Percentiles rank a stretch among this genome's conserved stretches.
These are phyloP conservation scores for Clostera curtula DNA, from an alignment of 2,888 invertebrate genomes.

Conservation along the genomic window DNA sequence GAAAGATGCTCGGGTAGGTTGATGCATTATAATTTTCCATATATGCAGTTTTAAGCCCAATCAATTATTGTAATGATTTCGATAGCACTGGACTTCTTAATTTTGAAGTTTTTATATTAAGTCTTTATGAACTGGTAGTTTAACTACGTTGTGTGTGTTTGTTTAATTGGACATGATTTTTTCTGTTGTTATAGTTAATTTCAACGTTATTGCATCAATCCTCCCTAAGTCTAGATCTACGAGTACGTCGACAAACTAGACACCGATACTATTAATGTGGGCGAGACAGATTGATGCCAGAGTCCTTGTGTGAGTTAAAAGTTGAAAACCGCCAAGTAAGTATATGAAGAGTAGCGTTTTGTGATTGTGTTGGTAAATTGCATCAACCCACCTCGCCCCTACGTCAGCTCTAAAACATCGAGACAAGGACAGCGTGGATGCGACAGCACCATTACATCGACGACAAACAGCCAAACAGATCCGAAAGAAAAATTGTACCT, in stretches of 20 bases:
- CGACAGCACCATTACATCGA: conserved; percentile 56
- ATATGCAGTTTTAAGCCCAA: too few relatives aligned
- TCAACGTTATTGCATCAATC: conserved; percentile 35
- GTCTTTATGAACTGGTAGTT: too few relatives aligned
- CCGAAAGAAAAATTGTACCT: conserved; percentile 64
- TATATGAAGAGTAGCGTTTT: background rate
- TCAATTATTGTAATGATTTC: too few relatives aligned
- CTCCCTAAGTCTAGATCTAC: conserved; percentile 41
- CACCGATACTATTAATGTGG: conserved; percentile 28
- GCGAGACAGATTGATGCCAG: conserved; percentile 53
- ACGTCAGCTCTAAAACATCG: conserved; percentile 35
- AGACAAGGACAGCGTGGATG: conserved; percentile 60
- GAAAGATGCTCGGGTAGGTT: conserved; percentile 42
- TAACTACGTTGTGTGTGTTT: too few relatives aligned
- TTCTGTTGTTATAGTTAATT: too few relatives aligned
- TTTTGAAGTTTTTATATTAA: too few relatives aligned
- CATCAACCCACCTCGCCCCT: conserved; percentile 60
- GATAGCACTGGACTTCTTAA: too few relatives aligned
- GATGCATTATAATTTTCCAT: conserved; percentile 26
- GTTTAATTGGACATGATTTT: too few relatives aligned
- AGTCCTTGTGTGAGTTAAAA: conserved; percentile 23
- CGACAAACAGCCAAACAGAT: conserved; percentile 62
- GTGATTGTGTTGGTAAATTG: conserved; percentile 11
- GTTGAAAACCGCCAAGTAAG: conserved; percentile 17
- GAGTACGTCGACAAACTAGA: conserved; percentile 45